Conservation (phyloP, 2,797 vertebrate species). For the Halcyon chelicuti region DNA sequence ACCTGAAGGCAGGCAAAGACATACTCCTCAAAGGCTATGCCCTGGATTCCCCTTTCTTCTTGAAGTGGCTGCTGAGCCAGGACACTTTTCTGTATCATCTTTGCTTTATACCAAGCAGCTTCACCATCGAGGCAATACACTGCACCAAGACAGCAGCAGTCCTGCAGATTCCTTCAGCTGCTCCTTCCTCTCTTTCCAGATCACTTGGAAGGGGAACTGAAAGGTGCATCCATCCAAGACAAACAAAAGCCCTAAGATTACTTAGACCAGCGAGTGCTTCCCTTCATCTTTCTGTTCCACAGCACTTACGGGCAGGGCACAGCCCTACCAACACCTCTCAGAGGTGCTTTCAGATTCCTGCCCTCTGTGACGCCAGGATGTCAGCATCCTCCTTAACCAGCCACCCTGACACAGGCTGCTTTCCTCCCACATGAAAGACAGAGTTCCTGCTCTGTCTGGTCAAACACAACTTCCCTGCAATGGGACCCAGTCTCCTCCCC, state of each 20-base stretch:
- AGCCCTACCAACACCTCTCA: accelerated
- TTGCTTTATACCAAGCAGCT: not conserved
- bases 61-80: not conserved
- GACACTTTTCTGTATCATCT: not conserved
- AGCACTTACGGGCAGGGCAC: not conserved
- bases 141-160: not conserved
- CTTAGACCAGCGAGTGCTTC: not conserved
- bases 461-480: not conserved
- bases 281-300: not conserved
- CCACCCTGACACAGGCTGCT: not conserved
- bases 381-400: not conserved
- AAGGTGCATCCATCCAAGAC: not conserved
- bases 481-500: not conserved
- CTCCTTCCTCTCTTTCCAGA: not conserved
- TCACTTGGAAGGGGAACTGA: not conserved
- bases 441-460: accelerated
- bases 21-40: not conserved
- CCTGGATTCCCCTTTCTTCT: not conserved
- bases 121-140: not conserved
- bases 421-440: not conserved
- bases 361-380: accelerated
- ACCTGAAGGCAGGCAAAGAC: not conserved
- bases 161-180: not conserved
- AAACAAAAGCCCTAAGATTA: not conserved
- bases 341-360: not conserved